A percentile compares a stretch with the other conserved stretches of the same genome.
Evolutionary conservation across 2,888 invertebrate genomes (phyloP).

Genomic region (Helicoverpa assulta): DNA sequence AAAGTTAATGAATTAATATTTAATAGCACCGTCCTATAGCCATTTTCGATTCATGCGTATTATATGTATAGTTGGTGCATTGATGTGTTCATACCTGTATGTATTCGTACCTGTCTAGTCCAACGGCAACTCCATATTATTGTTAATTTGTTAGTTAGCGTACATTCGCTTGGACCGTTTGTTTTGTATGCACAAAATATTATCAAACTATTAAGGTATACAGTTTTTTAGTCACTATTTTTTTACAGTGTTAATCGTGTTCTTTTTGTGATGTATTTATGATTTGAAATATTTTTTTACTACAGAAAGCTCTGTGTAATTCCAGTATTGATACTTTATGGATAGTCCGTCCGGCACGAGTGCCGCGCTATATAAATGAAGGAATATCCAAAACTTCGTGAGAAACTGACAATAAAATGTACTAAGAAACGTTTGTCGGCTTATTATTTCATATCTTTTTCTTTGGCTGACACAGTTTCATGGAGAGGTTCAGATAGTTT

Average conservation of each 20-base stretch:
- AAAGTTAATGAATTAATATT: too few species aligned
- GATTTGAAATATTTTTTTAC: conserved; percentile 54
- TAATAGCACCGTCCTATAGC: background rate
- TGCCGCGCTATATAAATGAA: conserved; percentile 32
- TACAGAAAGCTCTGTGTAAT: conserved; percentile 43
- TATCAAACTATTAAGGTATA: conserved; percentile 47
- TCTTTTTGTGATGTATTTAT: conserved; percentile 63
- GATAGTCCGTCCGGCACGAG: conserved; percentile 27
- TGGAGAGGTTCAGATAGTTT: background rate
- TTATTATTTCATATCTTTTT: conserved; percentile 33
- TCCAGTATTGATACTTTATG: conserved; percentile 60
- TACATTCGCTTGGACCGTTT: conserved; percentile 53
- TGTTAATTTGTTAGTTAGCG: conserved; percentile 54
- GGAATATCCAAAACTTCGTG: conserved; percentile 49
- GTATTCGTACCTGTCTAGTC: conserved; percentile 74
- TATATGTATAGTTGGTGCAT: conserved; percentile 40
- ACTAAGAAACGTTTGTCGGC: conserved; percentile 59
- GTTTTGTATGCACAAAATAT: conserved; percentile 66
- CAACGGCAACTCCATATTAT: conserved; percentile 73
- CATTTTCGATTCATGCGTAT: conserved; percentile 27
- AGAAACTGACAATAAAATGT: conserved; percentile 74
- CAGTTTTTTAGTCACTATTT: conserved; percentile 58
- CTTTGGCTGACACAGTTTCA: background rate
- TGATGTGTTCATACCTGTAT: conserved; percentile 58
- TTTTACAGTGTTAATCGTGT: conserved; percentile 56